Evolutionary conservation across 2,113 vertebrate genomes (phyloP), one percentile per base, ranked within the genome.

Genomic region (Proteles cristata): DNA sequence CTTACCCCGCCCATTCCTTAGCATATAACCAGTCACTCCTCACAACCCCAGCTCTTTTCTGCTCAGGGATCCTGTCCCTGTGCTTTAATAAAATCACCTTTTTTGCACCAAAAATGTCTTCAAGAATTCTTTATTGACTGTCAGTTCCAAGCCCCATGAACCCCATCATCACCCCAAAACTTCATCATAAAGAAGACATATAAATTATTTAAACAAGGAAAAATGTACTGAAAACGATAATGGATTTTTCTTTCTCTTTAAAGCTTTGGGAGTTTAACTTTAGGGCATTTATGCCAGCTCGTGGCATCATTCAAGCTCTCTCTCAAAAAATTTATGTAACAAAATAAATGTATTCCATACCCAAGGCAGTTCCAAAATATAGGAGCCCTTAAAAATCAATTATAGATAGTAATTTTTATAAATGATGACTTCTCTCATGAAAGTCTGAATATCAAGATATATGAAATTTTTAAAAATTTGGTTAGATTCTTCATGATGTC

Each of bases 151-250:
- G 23, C 0, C 55, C 55, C 55, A 58, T 21, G 19, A 58, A 58
- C 58, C 21, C 58, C 58, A 61, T 21, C 58, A 10, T 61, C 58
- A 61, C 58, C 58, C 58, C 21, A 23, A 61, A 61, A 61, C 21
- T 21, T 61, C 58, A 23, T 61, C 58, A 88, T 84, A 90, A 81
- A 87, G 65, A 45, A 1, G 3, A 31, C 21, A 39, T 28, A 71
- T 43, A 82, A 63, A 33, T 48, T 86, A 87, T 77, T 94, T 96
- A 88, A 96, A 74, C 16, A 80, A 93, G 15, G 5, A 73, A 90
- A 65, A 79, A 85, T 85, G 45, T 39, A 23, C 21, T 66, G 39
- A 39, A 43, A 71, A 90, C 23, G 28, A 79, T 66, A 11, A 83
- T 63, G 87, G 7, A 79, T 84, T 90, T 92, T 94, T 77, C 25